Evolutionary conservation across 1,140 invertebrate species (phyloP).

Genomic region (Scaptomyza montana): DNA sequence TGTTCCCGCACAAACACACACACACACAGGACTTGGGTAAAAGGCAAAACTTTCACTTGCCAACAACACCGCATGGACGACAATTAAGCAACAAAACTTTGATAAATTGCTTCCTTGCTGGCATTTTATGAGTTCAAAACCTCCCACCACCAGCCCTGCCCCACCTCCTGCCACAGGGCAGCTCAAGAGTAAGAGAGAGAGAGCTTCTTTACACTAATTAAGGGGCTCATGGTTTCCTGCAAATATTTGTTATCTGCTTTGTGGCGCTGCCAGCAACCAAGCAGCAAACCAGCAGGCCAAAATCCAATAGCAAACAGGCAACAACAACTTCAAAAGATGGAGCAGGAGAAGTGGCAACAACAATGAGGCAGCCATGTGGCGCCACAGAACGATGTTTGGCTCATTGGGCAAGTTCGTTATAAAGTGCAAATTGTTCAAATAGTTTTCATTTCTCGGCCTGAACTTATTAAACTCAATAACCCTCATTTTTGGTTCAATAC

Average conservation of each 20-base stretch:
- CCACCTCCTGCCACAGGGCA: background rate
- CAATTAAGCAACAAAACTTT: constrained; percentile 83
- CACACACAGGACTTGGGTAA: constrained; percentile 12
- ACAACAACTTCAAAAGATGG: constrained; percentile 1
- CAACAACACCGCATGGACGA: constrained; percentile 72
- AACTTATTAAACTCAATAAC: constrained; percentile 25
- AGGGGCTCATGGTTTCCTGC: constrained; percentile 81
- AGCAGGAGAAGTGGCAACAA: constrained; percentile 34
- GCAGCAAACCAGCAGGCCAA: constrained; percentile 26
- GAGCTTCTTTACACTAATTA: constrained; percentile 80
- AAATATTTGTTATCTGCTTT: constrained; percentile 82
- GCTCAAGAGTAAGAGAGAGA: constrained; percentile 9
- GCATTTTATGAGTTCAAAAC: constrained; percentile 65
- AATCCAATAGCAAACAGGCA: constrained; percentile 48
- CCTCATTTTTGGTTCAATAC: background rate
- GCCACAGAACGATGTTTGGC: constrained; percentile 63
- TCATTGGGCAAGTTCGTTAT: constrained; percentile 73
- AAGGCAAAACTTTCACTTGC: constrained; percentile 63
- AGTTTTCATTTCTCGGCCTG: constrained; percentile 60
- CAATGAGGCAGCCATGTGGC: constrained; percentile 74
- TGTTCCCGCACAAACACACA: background rate
- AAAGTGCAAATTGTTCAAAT: constrained; percentile 73
- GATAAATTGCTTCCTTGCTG: constrained; percentile 82
- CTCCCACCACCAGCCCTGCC: background rate
- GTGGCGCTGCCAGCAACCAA: constrained; percentile 33